Base-by-base conservation (phyloP, 2,113 vertebrate species). In the Plestiodon gilberti region DNA sequence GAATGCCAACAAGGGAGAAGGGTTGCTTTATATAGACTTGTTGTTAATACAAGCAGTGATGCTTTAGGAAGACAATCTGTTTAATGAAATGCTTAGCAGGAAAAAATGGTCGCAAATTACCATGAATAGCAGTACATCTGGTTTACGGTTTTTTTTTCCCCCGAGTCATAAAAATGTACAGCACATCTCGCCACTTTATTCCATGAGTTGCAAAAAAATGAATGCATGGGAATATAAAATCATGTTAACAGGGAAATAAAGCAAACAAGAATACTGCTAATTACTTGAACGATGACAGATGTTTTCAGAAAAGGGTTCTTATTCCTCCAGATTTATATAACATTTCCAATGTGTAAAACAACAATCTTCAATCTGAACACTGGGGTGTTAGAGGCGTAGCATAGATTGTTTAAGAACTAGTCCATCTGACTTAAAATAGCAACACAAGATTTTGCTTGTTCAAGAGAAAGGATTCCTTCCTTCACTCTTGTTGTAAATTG, bases 331-430 rank as follows among this genome's bases (percentile, higher is more conserved):
- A 65, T 74, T 84, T 43, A 75, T 82, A 10, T 88, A 90, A 88
- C 74, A 64, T 1, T 67, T 65, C 1, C 62, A 86, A 85, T 79
- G 77, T 71, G 69, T 73, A n/a, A 33, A 0, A 0, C 0, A 85
- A 62, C 61, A 64, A 73, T 82, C 48, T 85, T 77, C 30, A 82
- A 1, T 77, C 4, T 59, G 6, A 85, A 81, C 55, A 28, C 0
- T 87, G 30, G n/a, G 87, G 7, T 35, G 0, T 40, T 67, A 88
- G 43, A 48, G 86, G 83, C 85, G 38, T 52, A 82, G 1, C 3
- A 25, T 78, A 25, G 18, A 38, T 82, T 89, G 15, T 7, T 86
- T 76, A 89, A 91, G 64, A 7, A 73, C 76, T 81, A 82, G 83
- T 86, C 78, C 55, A 52, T 38, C 33, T 85, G 86, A 48, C 82